phyloP scores from a whole-genome alignment of 2,113 vertebrate species.

The Aepyceros melampus region DNA sequence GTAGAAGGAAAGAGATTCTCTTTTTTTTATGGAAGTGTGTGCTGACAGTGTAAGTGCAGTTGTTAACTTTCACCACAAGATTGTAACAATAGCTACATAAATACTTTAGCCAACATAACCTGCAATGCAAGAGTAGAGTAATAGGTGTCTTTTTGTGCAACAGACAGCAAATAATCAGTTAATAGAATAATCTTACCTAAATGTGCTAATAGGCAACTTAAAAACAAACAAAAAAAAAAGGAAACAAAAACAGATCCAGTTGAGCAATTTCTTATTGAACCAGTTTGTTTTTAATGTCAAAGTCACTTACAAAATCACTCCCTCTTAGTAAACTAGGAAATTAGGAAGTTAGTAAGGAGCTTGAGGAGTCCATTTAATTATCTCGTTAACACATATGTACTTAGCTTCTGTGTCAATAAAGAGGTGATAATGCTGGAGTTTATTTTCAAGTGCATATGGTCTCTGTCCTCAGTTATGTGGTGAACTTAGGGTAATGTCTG shows the following conservation, averaged over 20 bases:
- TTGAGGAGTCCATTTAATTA: slow-evolving; percentile 37
- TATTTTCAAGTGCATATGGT: neutral
- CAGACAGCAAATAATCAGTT: slow-evolving; percentile 24
- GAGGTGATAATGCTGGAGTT: neutral
- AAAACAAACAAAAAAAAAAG: neutral
- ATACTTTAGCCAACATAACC: neutral
- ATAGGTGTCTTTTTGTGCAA: neutral
- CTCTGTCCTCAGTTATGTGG: neutral
- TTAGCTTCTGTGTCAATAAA: neutral
- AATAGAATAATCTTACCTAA: slow-evolving; percentile 46
- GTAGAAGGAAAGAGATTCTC: neutral
- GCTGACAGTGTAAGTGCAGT: neutral
- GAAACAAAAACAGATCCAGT: slow-evolving; percentile 1
- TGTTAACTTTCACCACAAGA: neutral
- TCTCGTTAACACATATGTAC: neutral
- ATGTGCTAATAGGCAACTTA: neutral
- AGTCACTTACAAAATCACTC: slow-evolving; percentile 60
- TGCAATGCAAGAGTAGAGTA: neutral
- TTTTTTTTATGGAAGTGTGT: neutral
- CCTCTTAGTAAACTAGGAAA: neutral
- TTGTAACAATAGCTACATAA: neutral
- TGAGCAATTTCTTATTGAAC: slow-evolving; percentile 54
- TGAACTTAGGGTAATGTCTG: neutral
- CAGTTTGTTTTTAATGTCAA: slow-evolving; percentile 49
- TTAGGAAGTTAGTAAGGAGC: slow-evolving; percentile 28